Conservation (phyloP, 2,113 vertebrate genomes). For the Montifringilla adamsi region DNA sequence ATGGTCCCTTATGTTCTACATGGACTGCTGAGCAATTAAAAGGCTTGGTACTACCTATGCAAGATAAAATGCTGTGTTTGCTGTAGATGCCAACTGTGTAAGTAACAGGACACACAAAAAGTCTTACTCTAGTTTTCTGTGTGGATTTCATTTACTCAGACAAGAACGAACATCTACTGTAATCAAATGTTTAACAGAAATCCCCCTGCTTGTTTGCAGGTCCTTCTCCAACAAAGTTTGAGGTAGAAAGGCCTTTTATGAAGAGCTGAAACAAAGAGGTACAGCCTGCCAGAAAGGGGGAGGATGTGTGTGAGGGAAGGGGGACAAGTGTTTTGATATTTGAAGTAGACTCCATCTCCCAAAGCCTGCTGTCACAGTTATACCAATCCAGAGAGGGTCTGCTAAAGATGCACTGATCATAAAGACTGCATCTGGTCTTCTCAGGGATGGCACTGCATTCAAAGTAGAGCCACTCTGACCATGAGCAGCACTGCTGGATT, state of each 20-base stretch:
- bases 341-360: not conserved
- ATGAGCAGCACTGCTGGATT: not conserved
- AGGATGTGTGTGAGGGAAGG: not conserved
- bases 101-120: not conserved
- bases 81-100: not conserved
- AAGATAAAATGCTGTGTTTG: not conserved
- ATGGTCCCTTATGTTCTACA: not conserved
- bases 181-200: not conserved
- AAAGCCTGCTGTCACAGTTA: not conserved
- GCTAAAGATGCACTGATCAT: not conserved
- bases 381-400: not conserved
- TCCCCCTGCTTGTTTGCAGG: not conserved
- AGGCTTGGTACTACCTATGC: not conserved
- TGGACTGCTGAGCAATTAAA: not conserved
- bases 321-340: not conserved
- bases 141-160: not conserved
- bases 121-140: not conserved
- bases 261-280: not conserved
- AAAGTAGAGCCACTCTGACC: not conserved
- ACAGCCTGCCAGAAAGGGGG: not conserved
- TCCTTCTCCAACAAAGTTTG: not conserved
- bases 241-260: not conserved
- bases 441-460: not conserved
- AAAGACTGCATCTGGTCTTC: not conserved
- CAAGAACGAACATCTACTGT: not conserved